Evolutionary conservation across 2,113 vertebrate genomes (phyloP).

Genomic region (Onychorhynchus coronatus): DNA sequence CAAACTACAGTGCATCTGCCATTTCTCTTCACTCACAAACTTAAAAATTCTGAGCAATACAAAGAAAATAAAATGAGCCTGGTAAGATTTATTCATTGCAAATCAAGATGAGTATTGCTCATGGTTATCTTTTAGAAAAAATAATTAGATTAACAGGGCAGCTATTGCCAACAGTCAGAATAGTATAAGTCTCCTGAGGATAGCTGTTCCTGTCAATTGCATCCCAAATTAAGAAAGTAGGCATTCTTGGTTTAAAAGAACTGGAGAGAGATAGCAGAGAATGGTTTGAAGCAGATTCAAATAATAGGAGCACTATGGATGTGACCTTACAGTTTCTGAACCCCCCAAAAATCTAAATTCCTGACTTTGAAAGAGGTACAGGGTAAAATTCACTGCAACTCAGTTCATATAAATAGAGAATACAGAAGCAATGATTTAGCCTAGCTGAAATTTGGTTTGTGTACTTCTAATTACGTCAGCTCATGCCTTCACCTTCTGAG

Average conservation of each 20-base stretch:
- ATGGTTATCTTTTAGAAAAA: conserved; percentile 47
- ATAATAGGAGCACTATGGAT: not conserved
- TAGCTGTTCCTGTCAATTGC: not conserved
- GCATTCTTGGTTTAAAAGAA: not conserved
- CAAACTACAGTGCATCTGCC: not conserved
- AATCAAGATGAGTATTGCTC: conserved; percentile 24
- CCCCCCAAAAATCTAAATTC: not conserved
- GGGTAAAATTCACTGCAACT: not conserved
- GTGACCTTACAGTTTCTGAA: not conserved
- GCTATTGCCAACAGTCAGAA: conserved; percentile 21
- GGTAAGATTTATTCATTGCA: conserved; percentile 9
- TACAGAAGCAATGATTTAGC: not conserved
- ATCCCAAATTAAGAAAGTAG: conserved; percentile 23
- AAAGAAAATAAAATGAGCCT: conserved; percentile 6
- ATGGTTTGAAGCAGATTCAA: not conserved
- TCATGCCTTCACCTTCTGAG: not conserved
- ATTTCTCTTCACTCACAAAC: not conserved
- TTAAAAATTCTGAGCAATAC: not conserved
- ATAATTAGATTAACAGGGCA: conserved; percentile 46
- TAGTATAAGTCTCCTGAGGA: not conserved
- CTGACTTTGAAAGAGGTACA: not conserved
- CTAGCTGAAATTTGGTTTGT: not conserved
- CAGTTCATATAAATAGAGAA: not conserved
- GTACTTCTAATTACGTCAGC: not conserved
- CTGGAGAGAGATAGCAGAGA: not conserved